Evolutionary conservation across 2,888 invertebrate genomes (phyloP).

Genomic region (Morpho deidamia): DNA sequence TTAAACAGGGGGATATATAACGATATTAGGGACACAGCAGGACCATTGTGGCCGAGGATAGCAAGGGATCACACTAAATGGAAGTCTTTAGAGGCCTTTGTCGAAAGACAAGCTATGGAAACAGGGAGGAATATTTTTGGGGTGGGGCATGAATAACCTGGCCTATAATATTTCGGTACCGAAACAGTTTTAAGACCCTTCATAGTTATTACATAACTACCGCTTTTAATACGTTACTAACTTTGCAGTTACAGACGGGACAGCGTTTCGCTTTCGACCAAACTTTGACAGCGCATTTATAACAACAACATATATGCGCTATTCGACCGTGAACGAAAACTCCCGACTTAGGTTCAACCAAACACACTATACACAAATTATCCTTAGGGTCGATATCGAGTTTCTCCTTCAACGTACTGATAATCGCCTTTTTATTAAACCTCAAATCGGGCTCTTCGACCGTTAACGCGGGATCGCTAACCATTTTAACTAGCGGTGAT

Average conservation of each 20-base stretch:
- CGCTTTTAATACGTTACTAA: slow-evolving; percentile 81
- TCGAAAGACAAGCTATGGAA: no score
- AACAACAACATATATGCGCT: slow-evolving; percentile 84
- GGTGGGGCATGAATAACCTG: no score
- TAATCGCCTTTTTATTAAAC: not conserved
- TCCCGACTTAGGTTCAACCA: slow-evolving; percentile 80
- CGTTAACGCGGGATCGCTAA: slow-evolving; percentile 60
- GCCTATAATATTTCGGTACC: no score
- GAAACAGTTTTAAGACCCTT: no score
- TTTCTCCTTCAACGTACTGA: slow-evolving; percentile 37
- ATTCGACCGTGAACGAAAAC: slow-evolving; percentile 83
- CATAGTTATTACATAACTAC: slow-evolving; percentile 60
- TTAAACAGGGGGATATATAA: no score
- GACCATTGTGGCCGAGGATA: no score
- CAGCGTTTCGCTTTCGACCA: slow-evolving; percentile 81
- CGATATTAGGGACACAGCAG: no score
- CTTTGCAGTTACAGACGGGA: slow-evolving; percentile 83
- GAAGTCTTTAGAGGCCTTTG: no score
- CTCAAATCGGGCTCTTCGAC: slow-evolving; percentile 35
- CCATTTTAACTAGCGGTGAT: slow-evolving; percentile 50
- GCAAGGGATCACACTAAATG: no score
- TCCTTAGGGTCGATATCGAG: slow-evolving; percentile 8
- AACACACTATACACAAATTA: slow-evolving; percentile 80
- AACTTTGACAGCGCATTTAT: slow-evolving; percentile 82
- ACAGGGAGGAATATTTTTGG: no score